Percentiles rank a stretch among this genome's conserved stretches.
Conservation (phyloP, 2,888 invertebrate genomes). For the Furcula furcula region DNA sequence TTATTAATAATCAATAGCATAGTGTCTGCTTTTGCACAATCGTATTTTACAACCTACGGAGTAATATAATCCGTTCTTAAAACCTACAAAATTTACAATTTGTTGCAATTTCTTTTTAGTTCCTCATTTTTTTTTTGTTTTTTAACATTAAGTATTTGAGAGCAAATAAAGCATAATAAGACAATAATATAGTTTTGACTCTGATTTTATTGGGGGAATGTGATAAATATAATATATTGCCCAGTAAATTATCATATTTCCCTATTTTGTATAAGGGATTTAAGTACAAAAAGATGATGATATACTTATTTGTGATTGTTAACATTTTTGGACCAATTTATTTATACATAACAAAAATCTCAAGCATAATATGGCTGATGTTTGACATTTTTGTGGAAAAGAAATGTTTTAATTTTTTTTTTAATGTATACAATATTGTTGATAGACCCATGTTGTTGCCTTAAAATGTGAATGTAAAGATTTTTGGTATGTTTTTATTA, state of each 20-base stretch:
- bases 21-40: too few species aligned
- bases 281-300: slow-evolving; percentile 40
- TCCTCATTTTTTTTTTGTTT: slow-evolving; percentile 7
- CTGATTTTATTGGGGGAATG: slow-evolving; percentile 34
- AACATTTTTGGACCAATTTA: slow-evolving; percentile 40
- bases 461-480: slow-evolving; percentile 57
- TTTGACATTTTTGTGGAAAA: slow-evolving; percentile 67
- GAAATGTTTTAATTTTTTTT: slow-evolving; percentile 9
- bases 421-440: slow-evolving; percentile 8
- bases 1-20: too few species aligned
- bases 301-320: slow-evolving; percentile 19
- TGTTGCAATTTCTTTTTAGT: slow-evolving; percentile 21
- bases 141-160: slow-evolving; percentile 11
- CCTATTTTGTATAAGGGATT: slow-evolving; percentile 28
- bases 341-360: slow-evolving; percentile 63
- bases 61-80: too few species aligned
- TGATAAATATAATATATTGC: slow-evolving; percentile 43
- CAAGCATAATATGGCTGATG: slow-evolving; percentile 73
- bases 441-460: slow-evolving; percentile 52
- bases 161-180: slow-evolving; percentile 13
- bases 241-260: slow-evolving; percentile 40
- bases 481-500: slow-evolving; percentile 60
- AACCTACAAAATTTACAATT: slow-evolving; percentile 5
- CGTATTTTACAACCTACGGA: too few species aligned
- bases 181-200: slow-evolving; percentile 30